Conservation (phyloP, 2,797 vertebrate species). For the Peromyscus attwateri region DNA sequence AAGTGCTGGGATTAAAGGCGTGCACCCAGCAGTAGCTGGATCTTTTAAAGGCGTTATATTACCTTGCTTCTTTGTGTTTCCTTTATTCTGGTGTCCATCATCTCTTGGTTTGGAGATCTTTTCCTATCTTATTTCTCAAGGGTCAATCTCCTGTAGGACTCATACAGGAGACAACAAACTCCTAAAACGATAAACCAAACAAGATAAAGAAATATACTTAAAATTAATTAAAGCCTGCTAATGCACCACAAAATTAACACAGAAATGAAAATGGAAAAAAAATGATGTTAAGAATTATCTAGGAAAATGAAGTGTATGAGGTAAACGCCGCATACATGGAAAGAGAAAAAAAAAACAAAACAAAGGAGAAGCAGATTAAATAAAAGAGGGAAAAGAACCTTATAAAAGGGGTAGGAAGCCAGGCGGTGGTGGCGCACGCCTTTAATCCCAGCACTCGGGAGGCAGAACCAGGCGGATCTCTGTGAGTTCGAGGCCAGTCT, state of each 20-base stretch:
- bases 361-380: background rate
- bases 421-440: no score
- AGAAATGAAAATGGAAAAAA: background rate
- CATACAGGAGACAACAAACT: background rate
- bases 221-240: background rate
- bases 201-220: background rate
- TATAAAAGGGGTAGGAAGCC: background rate
- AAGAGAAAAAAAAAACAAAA: background rate
- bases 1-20: no score
- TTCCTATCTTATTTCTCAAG: background rate
- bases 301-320: background rate
- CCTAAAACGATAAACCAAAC: background rate
- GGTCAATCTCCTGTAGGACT: background rate
- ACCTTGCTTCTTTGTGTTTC: background rate
- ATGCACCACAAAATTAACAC: background rate
- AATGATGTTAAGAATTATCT: no score
- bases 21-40: no score
- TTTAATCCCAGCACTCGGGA: no score
- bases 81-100: background rate
- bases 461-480: no score
- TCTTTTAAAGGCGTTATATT: no score
- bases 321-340: background rate
- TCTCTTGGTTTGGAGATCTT: background rate
- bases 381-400: background rate
- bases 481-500: no score